Evolutionary conservation across 2,113 vertebrate genomes (phyloP), one percentile per base, ranked within the genome.

Genomic region (Narcine bancroftii): DNA sequence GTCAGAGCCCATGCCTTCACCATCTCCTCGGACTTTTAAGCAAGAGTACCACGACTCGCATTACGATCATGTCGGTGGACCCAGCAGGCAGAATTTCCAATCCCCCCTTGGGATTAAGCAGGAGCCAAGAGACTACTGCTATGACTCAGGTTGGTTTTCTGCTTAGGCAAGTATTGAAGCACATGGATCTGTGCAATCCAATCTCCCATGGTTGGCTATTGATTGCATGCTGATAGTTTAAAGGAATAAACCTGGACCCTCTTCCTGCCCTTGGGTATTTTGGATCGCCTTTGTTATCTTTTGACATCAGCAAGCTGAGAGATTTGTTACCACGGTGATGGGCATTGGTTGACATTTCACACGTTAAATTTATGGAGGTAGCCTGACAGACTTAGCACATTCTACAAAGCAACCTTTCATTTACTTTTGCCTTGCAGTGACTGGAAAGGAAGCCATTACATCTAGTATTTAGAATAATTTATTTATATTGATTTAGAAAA

Each of bases 61-160:
- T 24, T 99, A 98, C 13, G 97, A 99, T 95, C 98, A 98, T 0
- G 95, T 96, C 94, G 94, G 97, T 2, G 97, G 94, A 0, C 96
- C 96, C 72, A 93, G 94, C 0, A 93, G 95, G 93, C 95, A 96
- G 0, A 93, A 96, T 89, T 99, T 98, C 96, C 97, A 96, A 94
- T 94, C 98, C 93, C 95, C 97, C 6, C 95, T 98, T 96, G 96
- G 97, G 96, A 98, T 99, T 95, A 99, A 99, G 94, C 98, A 98
- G 95, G 98, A 99, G 95, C 98, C 98, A 26, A 95, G 96, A 24
- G 98, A 99, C 95, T 99, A 97, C 95, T 98, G 98, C 96, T 97
- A 98, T 3, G 98, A 99, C 94, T 99, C 98, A 95, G 98, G 98
- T 98, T 93, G 95, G 97, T 93, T 24, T 21, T 24, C 36, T 60